Conservation (phyloP, 2,113 vertebrate genomes). For the Lampris megalopsis region DNA sequence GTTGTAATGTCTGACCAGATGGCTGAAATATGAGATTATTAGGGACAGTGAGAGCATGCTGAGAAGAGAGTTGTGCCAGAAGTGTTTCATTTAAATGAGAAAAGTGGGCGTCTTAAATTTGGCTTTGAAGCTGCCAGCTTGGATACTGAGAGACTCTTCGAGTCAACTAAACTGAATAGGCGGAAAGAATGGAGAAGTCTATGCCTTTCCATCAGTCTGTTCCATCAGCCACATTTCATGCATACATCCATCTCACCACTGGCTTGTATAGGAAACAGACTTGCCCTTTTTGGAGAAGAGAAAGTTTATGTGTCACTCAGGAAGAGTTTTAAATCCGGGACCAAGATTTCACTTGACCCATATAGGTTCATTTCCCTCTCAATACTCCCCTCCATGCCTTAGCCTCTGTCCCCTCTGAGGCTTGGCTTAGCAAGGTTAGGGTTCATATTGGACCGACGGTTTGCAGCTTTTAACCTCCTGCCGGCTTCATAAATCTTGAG, state of each 20-base stretch:
- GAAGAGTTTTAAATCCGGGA: slow-evolving; percentile 32
- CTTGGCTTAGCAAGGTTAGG: slow-evolving; percentile 66
- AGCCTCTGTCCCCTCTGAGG: slow-evolving; percentile 57
- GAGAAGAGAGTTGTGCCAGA: slow-evolving; percentile 36
- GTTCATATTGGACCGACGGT: slow-evolving; percentile 72
- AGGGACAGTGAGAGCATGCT: slow-evolving; percentile 27
- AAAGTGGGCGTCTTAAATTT: slow-evolving; percentile 19
- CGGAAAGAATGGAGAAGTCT: neutral
- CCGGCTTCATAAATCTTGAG: slow-evolving; percentile 73
- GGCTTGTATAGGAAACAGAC: neutral
- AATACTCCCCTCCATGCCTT: slow-evolving; percentile 3
- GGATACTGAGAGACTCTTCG: neutral
- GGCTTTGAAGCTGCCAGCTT: neutral
- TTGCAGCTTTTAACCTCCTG: slow-evolving; percentile 79
- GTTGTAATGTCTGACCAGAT: slow-evolving; percentile 43
- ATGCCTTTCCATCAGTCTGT: neutral
- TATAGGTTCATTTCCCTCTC: slow-evolving; percentile 43
- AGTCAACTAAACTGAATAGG: neutral
- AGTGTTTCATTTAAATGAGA: slow-evolving; percentile 12
- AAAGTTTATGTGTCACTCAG: slow-evolving; percentile 39
- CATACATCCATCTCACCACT: neutral
- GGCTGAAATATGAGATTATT: slow-evolving; percentile 37
- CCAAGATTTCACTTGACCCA: slow-evolving; percentile 45
- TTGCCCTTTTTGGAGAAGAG: slow-evolving; percentile 23
- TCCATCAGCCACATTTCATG: neutral